Evolutionary conservation across 2,888 invertebrate genomes (phyloP), one percentile per base, ranked within the genome.

Genomic region (Spodoptera littoralis): DNA sequence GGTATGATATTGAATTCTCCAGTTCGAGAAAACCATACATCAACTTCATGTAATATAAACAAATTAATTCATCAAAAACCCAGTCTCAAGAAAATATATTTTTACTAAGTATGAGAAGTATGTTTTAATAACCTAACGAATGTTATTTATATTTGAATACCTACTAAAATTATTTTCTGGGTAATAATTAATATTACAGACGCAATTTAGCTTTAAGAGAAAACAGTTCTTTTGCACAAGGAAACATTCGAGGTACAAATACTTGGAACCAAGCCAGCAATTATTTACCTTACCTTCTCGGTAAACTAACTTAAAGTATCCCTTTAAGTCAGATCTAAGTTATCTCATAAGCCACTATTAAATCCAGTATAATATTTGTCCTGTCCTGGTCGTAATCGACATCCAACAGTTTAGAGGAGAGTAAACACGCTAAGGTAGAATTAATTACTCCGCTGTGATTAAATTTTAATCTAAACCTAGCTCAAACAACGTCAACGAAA

Each of bases 401-500:
- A 76, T 68, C 48, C 56, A 69, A 48, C 51, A 46, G 51, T 49
- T 70, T 50, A 63, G 48, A 58, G 41, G 11, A 51, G 56, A 48
- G 46, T 46, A 67, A 73, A 76, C 60, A 67, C 11, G 45, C 46
- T 51, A 13, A 49, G 11, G 36, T 57, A 57, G 45, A 52, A 63
- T 62, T 60, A 70, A 70, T 70, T 60, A 61, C 48, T 60, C 11
- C 8, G 11, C 51, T 18, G 6, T 51, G 45, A 73, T 67, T 55
- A 62, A 60, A 65, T 71, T 68, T 74, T 65, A 59, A 70, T 67
- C 61, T 55, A 59, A 73, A 61, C 64, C 59, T 73, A 73, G 69
- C 52, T 70, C 58, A 65, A 66, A 75, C 69, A 78, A 72, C 71
- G 58, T 68, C 63, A 80, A 77, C 60, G 70, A 72, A 65, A 71